phyloP scores from a whole-genome alignment of 2,888 invertebrate species.

The Papilio elwesi region DNA sequence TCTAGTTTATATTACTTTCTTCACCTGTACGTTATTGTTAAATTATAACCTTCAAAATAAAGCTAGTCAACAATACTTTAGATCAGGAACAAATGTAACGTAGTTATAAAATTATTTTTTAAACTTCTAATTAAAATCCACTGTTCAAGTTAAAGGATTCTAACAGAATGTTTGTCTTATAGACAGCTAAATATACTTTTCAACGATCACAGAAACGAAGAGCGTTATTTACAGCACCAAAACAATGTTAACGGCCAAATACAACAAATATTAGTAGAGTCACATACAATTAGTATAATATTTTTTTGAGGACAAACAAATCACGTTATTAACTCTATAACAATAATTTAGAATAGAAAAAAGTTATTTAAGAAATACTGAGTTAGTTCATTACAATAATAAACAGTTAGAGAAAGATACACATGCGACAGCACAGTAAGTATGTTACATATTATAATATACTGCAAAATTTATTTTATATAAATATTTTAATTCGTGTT shows the following conservation, averaged over 20 bases:
- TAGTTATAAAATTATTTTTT: too few species aligned
- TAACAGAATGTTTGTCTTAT: background rate
- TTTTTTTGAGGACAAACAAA: conserved; percentile 3
- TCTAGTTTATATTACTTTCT: too few species aligned
- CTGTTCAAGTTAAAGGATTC: background rate
- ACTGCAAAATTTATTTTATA: too few species aligned
- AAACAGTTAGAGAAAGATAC: background rate
- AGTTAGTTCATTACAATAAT: background rate
- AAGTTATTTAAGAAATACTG: background rate
- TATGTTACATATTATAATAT: background rate
- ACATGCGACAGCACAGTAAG: conserved; percentile 11
- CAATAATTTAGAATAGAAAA: background rate
- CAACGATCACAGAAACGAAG: conserved; percentile 23
- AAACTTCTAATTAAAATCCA: too few species aligned
- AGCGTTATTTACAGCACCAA: conserved; percentile 35
- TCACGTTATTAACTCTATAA: background rate
- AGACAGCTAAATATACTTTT: background rate
- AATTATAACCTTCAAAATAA: too few species aligned
- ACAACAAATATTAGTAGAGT: conserved; percentile 25
- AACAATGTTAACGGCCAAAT: conserved; percentile 12
- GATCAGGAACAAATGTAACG: too few species aligned
- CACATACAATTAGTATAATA: conserved; percentile 11
- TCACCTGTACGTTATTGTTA: too few species aligned
- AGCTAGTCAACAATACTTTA: too few species aligned
- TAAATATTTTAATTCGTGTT: too few species aligned